Percentiles rank a stretch among this genome's conserved stretches.
Evolutionary conservation across 1,140 invertebrate genomes (phyloP).

Genomic region (Stegodyphus dumicola): DNA sequence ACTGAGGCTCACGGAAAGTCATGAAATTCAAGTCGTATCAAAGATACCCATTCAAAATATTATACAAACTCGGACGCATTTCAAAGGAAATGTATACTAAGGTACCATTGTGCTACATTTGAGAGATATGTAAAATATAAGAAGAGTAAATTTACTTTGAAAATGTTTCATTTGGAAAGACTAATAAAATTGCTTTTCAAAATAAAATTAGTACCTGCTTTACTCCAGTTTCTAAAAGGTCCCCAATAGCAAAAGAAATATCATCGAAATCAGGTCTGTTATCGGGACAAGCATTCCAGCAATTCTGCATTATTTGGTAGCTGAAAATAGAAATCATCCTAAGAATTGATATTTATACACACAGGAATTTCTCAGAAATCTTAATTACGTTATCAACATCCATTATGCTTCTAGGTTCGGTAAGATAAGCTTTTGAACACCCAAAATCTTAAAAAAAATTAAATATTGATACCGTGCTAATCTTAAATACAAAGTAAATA

Average conservation of each 20-base stretch:
- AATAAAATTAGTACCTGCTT: slow-evolving; percentile 61
- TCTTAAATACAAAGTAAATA: not conserved
- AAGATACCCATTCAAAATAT: too few relatives aligned
- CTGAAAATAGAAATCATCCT: slow-evolving; percentile 71
- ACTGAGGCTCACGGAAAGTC: too few relatives aligned
- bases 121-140: slow-evolving; percentile 4
- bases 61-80: too few relatives aligned
- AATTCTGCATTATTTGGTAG: slow-evolving; percentile 75
- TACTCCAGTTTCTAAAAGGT: slow-evolving; percentile 63
- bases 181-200: not conserved
- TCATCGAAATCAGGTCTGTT: slow-evolving; percentile 80
- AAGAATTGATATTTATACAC: not conserved
- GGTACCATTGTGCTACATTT: too few relatives aligned
- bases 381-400: not conserved
- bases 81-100: too few relatives aligned
- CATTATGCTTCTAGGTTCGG: not conserved
- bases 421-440: not conserved
- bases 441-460: not conserved
- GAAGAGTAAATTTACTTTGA: slow-evolving; percentile 22
- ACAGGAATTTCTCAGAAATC: not conserved
- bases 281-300: slow-evolving; percentile 83
- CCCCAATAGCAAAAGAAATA: slow-evolving; percentile 67
- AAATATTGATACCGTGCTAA: not conserved
- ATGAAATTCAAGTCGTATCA: too few relatives aligned
- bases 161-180: not conserved